phyloP scores from a whole-genome alignment of 2,113 vertebrate species.

The Antechinus stuartii region DNA sequence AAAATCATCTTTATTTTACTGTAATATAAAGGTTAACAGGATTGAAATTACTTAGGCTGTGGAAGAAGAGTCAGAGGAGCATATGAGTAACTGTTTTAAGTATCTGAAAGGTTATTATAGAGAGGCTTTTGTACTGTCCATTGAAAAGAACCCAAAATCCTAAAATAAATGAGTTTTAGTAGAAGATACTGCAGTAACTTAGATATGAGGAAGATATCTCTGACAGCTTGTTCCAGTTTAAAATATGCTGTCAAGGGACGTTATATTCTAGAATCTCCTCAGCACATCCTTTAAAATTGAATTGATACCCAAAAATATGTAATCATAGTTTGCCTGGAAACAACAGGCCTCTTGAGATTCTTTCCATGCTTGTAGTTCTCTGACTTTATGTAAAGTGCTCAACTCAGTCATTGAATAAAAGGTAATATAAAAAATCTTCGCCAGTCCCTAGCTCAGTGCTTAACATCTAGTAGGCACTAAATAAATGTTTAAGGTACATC shows the following conservation, averaged over 20 bases:
- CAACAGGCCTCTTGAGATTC: background rate
- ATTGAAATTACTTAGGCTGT: conserved; percentile 34
- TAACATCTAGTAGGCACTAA: background rate
- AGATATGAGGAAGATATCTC: background rate
- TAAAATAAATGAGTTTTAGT: background rate
- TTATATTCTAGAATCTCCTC: conserved; percentile 18
- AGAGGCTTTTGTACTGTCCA: background rate
- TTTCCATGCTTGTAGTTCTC: background rate
- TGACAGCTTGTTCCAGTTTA: background rate
- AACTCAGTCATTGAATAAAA: conserved; percentile 14
- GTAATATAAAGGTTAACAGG: conserved; percentile 39
- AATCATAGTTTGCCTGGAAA: conserved; percentile 5
- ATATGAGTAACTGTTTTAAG: conserved; percentile 11
- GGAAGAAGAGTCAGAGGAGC: conserved; percentile 43
- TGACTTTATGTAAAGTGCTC: background rate
- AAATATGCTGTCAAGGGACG: background rate
- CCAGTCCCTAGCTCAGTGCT: background rate
- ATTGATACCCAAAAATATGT: background rate
- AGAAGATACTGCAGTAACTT: background rate
- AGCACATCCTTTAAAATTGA: conserved; percentile 21
- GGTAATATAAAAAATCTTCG: background rate
- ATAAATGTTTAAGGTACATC: background rate
- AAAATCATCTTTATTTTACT: conserved; percentile 59
- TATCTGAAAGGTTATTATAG: conserved; percentile 7
- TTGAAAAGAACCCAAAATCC: background rate